Conservation (phyloP, 2,888 invertebrate genomes). For the Drosophila kuntzei region DNA sequence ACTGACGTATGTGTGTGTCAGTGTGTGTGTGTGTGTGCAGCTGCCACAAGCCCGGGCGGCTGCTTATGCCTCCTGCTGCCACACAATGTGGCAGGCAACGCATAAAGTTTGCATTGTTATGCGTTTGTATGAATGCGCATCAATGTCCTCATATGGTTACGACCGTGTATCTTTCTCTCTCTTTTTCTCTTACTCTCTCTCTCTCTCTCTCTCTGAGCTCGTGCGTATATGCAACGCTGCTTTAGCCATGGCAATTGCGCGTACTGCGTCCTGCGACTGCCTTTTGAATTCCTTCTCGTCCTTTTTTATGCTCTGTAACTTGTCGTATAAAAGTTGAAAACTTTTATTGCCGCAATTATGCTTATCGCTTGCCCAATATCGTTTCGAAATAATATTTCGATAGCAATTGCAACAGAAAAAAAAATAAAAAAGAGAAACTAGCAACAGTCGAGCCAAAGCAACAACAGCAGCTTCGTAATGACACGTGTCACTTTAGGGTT, state of each 20-base stretch:
- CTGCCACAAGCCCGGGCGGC: slow-evolving; percentile 20
- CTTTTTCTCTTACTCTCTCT: slow-evolving; percentile 8
- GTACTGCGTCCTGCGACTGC: slow-evolving; percentile 41
- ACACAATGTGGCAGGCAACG: slow-evolving; percentile 45
- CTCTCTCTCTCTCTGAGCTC: slow-evolving; percentile 5
- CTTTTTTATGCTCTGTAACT: slow-evolving; percentile 42
- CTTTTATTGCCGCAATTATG: slow-evolving; percentile 85
- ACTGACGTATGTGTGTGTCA: slow-evolving; percentile 17
- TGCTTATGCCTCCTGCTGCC: slow-evolving; percentile 1
- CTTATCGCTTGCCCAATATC: slow-evolving; percentile 83
- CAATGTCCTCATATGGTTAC: slow-evolving; percentile 53
- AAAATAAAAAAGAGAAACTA: slow-evolving; percentile 23
- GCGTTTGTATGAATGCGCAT: slow-evolving; percentile 67
- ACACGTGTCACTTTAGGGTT: slow-evolving; percentile 36
- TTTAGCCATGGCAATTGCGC: slow-evolving; percentile 65
- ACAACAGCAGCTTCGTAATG: slow-evolving; percentile 29
- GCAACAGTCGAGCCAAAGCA: slow-evolving; percentile 8
- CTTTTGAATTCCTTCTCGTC: slow-evolving; percentile 14
- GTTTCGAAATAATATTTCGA: slow-evolving; percentile 81
- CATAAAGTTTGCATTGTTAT: slow-evolving; percentile 82
- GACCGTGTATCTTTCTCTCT: slow-evolving; percentile 14
- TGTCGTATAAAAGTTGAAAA: slow-evolving; percentile 82
- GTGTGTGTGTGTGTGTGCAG: slow-evolving; percentile 30
- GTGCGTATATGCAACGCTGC: slow-evolving; percentile 35
- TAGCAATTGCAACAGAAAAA: slow-evolving; percentile 52